Evolutionary conservation across 1,140 invertebrate genomes (phyloP).

Genomic region (Drosophila rufa): DNA sequence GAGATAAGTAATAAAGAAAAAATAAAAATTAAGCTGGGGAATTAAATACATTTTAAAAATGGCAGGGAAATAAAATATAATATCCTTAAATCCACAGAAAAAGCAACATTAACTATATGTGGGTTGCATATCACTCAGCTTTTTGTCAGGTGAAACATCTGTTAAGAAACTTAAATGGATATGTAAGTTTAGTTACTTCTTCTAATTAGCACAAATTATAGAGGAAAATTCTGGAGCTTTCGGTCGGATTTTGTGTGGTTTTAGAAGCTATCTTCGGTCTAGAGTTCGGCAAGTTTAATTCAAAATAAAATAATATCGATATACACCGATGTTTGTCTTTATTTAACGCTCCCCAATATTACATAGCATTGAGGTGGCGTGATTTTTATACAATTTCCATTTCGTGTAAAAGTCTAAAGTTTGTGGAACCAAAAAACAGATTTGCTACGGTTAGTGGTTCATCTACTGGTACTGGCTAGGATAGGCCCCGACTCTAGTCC

Average conservation of each 20-base stretch:
- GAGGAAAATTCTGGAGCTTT: too few species aligned
- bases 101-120: too few species aligned
- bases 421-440: slow-evolving; percentile 24
- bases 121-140: background rate
- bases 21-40: background rate
- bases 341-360: slow-evolving; percentile 45
- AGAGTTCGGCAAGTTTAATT: too few species aligned
- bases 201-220: too few species aligned
- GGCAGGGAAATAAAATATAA: background rate
- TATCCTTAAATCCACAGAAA: background rate
- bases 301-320: background rate
- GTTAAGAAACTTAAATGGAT: too few species aligned
- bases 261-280: too few species aligned
- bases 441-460: slow-evolving; percentile 18
- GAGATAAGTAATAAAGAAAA: background rate
- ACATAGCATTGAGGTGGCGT: slow-evolving; percentile 22
- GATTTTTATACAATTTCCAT: slow-evolving; percentile 69
- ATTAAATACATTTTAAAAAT: background rate
- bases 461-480: slow-evolving; percentile 22
- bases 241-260: too few species aligned
- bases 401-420: slow-evolving; percentile 29
- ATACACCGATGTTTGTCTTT: slow-evolving; percentile 45
- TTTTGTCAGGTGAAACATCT: background rate
- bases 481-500: slow-evolving; percentile 44
- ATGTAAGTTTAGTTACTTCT: too few species aligned